A percentile compares a stretch with the other conserved stretches of the same genome.
These are phyloP conservation scores for Lordiphosa stackelbergi DNA, from an alignment of 1,140 invertebrate genomes.

Conservation along the genomic window DNA sequence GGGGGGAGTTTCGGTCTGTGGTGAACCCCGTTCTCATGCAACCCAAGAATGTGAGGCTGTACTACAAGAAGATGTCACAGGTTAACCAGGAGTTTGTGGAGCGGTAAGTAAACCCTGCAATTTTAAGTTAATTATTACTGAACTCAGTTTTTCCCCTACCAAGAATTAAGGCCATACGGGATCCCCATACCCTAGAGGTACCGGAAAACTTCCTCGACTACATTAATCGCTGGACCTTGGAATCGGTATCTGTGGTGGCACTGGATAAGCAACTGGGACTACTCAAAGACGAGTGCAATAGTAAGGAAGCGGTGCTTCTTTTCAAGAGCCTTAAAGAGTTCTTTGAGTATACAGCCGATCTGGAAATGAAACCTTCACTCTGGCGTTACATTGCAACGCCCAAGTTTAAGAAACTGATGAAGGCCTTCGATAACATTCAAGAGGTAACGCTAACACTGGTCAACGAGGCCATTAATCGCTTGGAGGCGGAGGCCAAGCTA, in stretches of 20 bases:
- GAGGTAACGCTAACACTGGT: slow-evolving; percentile 43
- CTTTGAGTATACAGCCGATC: slow-evolving; percentile 79
- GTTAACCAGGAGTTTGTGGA: slow-evolving; percentile 68
- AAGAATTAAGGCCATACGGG: slow-evolving; percentile 78
- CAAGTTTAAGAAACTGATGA: slow-evolving; percentile 79
- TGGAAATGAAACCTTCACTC: slow-evolving; percentile 82
- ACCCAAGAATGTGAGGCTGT: slow-evolving; percentile 49
- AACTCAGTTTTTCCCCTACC: slow-evolving; percentile 33
- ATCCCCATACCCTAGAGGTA: slow-evolving; percentile 78
- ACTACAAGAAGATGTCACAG: slow-evolving; percentile 58
- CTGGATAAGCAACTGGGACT: slow-evolving; percentile 83
- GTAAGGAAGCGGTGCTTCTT: slow-evolving; percentile 79
- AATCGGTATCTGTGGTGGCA: slow-evolving; percentile 84
- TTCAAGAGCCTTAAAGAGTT: slow-evolving; percentile 81
- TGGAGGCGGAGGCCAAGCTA: slow-evolving; percentile 47
- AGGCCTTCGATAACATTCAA: slow-evolving; percentile 65
- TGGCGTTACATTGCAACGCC: slow-evolving; percentile 82
- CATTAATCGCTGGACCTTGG: slow-evolving; percentile 84
- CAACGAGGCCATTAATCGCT: slow-evolving; percentile 54
- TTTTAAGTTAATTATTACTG: neutral
- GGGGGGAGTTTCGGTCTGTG: slow-evolving; percentile 49
- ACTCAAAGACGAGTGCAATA: slow-evolving; percentile 62
- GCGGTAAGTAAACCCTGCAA: slow-evolving; percentile 21
- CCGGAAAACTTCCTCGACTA: slow-evolving; percentile 80
- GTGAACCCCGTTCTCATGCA: slow-evolving; percentile 74